phyloP scores from a whole-genome alignment of 2,888 invertebrate genomes.

The Mesodorylaimus sp. region DNA sequence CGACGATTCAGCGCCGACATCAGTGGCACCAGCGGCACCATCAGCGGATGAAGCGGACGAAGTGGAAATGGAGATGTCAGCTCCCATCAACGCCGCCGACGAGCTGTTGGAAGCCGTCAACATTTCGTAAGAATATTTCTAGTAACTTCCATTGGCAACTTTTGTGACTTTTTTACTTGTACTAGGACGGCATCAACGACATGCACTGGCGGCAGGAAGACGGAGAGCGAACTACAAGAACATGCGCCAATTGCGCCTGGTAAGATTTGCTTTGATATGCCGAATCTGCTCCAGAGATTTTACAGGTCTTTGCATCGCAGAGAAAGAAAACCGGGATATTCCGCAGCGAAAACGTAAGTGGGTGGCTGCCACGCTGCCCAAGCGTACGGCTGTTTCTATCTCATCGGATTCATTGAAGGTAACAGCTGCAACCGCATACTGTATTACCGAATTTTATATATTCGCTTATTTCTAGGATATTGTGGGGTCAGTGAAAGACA shows the following conservation, averaged over 20 bases:
- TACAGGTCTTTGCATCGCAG: background rate
- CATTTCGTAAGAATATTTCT: too few species aligned
- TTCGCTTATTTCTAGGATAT: slow-evolving; percentile 2
- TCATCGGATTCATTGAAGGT: slow-evolving; percentile 8
- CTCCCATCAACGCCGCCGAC: background rate
- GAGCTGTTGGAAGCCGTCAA: background rate
- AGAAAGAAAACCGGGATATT: slow-evolving; percentile 6
- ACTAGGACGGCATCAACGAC: background rate
- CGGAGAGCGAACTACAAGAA: background rate
- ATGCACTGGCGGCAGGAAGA: background rate
- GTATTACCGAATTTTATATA: too few species aligned
- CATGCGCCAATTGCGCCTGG: too few species aligned
- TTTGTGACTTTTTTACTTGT: too few species aligned
- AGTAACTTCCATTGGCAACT: too few species aligned
- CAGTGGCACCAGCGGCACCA: background rate
- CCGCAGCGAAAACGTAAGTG: slow-evolving; percentile 22
- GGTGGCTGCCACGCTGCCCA: slow-evolving; percentile 22
- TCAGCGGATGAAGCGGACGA: background rate
- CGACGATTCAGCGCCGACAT: slow-evolving; percentile 1
- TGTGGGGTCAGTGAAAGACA: slow-evolving; percentile 2
- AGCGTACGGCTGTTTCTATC: slow-evolving; percentile 8
- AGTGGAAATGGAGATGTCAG: background rate
- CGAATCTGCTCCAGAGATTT: background rate
- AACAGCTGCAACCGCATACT: too few species aligned
- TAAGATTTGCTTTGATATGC: too few species aligned